phyloP scores from a whole-genome alignment of 2,888 invertebrate species.

The Cancer borealis region DNA sequence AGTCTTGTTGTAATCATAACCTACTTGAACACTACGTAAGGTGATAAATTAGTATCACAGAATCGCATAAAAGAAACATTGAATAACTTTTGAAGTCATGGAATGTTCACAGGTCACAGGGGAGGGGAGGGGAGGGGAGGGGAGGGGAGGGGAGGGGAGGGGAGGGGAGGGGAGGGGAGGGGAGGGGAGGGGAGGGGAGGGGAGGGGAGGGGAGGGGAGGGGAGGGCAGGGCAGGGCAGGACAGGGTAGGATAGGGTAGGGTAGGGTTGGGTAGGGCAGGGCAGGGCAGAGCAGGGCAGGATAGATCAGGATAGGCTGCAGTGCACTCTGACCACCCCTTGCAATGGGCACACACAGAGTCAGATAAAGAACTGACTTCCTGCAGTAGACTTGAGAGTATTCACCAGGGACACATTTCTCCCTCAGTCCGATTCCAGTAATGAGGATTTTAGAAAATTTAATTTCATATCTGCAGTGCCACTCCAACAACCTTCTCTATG shows the following conservation, averaged over 20 bases:
- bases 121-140: not conserved
- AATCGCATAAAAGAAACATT: not conserved
- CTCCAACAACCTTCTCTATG: not conserved
- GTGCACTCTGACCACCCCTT: not conserved
- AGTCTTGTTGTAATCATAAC: not conserved
- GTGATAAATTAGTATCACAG: constrained; percentile 32
- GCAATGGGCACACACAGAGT: not conserved
- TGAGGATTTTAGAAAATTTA: not conserved
- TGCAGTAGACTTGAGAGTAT: not conserved
- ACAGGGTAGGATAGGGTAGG: not conserved
- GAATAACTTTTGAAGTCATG: not conserved
- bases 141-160: not conserved
- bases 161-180: not conserved
- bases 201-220: too few species aligned
- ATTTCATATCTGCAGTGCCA: not conserved
- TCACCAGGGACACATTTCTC: not conserved
- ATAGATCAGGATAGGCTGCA: not conserved
- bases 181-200: not conserved
- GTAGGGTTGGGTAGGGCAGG: not conserved
- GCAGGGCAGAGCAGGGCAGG: not conserved
- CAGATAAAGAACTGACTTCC: not conserved
- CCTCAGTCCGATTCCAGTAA: not conserved
- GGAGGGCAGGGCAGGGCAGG: not conserved
- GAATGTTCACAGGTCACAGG: not conserved
- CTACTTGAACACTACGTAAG: not conserved